phyloP scores from a whole-genome alignment of 2,888 invertebrate species.

The Scaptomyza flava region DNA sequence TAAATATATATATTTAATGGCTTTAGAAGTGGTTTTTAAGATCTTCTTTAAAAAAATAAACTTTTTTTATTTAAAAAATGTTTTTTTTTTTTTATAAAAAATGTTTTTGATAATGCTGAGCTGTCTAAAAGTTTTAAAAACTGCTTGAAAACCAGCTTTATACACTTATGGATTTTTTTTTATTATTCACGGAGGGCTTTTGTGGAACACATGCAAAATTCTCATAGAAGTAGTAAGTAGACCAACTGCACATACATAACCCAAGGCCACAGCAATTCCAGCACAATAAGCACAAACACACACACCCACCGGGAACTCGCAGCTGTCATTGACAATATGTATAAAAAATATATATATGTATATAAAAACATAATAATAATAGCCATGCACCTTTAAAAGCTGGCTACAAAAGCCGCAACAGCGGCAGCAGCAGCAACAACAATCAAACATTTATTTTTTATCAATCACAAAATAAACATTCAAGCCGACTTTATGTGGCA shows the following conservation, averaged over 20 bases:
- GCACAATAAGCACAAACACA: conserved; percentile 32
- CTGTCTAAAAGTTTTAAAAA: no score
- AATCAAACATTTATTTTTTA: conserved; percentile 71
- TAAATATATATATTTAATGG: no score
- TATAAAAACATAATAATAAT: conserved; percentile 42
- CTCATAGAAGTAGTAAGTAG: conserved; percentile 26
- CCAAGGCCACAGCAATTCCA: conserved; percentile 49
- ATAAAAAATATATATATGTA: no score
- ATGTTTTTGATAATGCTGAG: no score
- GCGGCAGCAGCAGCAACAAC: conserved; percentile 38
- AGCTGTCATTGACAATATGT: conserved; percentile 59
- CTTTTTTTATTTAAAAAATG: no score
- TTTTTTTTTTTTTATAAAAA: no score
- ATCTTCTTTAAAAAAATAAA: no score
- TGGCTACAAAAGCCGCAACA: conserved; percentile 14
- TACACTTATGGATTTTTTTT: no score
- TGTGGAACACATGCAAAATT: conserved; percentile 20
- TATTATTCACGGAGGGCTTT: no score
- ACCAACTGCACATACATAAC: conserved; percentile 23
- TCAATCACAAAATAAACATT: conserved; percentile 78
- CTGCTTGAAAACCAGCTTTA: no score
- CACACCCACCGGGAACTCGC: conserved; percentile 19
- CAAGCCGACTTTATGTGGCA: conserved; percentile 54
- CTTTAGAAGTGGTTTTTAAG: no score
- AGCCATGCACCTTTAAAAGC: conserved; percentile 48